Evolutionary conservation across 2,113 vertebrate genomes (phyloP).

Genomic region (Semicossyphus pulcher): DNA sequence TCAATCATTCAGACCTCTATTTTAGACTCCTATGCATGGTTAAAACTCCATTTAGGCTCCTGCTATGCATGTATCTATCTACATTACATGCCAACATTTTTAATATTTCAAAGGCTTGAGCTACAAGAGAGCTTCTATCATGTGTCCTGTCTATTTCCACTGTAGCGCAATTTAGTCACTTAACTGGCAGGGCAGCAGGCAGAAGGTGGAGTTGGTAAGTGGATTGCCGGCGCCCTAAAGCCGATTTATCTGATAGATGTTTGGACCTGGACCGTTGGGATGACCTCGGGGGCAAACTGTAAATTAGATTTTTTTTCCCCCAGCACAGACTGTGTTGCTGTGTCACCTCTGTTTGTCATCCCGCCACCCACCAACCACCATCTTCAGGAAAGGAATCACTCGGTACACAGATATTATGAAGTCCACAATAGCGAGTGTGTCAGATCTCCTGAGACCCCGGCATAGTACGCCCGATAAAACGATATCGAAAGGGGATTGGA

Average conservation of each 20-base stretch:
- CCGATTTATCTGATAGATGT: constrained; percentile 78
- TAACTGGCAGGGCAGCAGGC: constrained; percentile 52
- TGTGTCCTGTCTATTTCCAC: constrained; percentile 43
- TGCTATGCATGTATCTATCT: not conserved
- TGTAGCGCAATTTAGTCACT: constrained; percentile 51
- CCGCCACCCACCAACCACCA: constrained; percentile 5
- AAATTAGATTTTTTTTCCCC: constrained; percentile 71
- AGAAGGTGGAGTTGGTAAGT: constrained; percentile 60
- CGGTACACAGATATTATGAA: constrained; percentile 64
- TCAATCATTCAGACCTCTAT: constrained; percentile 14
- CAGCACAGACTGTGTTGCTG: constrained; percentile 41
- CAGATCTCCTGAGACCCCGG: constrained; percentile 28
- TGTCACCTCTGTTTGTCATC: constrained; percentile 63
- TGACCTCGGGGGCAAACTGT: constrained; percentile 74
- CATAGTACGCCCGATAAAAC: not conserved
- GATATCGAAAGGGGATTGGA: not conserved
- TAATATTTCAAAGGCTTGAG: constrained; percentile 20
- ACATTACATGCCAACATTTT: not conserved
- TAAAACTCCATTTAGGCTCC: not conserved
- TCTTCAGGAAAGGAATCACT: constrained; percentile 41
- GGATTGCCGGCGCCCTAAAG: constrained; percentile 67
- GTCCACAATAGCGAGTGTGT: constrained; percentile 22
- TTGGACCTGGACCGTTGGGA: constrained; percentile 44
- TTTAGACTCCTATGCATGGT: not conserved
- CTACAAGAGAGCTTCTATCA: constrained; percentile 1